A percentile compares a stretch with the other conserved stretches of the same genome.
These are phyloP conservation scores for Riparia riparia DNA, from an alignment of 2,113 vertebrate species.

Conservation along the genomic window DNA sequence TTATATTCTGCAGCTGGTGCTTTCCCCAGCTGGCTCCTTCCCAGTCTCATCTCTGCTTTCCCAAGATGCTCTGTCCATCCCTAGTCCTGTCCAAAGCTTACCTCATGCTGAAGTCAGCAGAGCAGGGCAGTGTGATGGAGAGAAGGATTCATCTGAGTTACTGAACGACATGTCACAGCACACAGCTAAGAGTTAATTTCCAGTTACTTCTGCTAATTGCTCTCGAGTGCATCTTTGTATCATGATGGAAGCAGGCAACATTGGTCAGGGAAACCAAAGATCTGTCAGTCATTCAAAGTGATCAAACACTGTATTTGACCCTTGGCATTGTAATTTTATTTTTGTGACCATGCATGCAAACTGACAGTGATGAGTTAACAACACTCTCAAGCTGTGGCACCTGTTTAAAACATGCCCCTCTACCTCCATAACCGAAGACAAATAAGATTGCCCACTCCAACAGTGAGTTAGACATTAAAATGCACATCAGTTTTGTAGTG, in stretches of 20 bases:
- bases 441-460: background rate
- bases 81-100: background rate
- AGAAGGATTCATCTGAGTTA: background rate
- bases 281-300: accelerated
- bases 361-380: background rate
- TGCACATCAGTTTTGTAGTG: background rate
- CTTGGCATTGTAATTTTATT: background rate
- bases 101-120: background rate
- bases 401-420: background rate
- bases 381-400: background rate
- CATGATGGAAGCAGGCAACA: background rate
- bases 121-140: background rate
- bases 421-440: background rate
- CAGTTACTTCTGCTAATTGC: background rate
- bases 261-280: background rate
- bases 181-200: background rate
- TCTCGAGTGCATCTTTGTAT: background rate
- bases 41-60: background rate
- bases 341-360: background rate
- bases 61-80: background rate
- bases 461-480: background rate
- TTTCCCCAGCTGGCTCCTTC: background rate
- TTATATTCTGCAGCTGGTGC: background rate
- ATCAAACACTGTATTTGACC: background rate
- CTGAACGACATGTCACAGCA: background rate